Evolutionary conservation across 1,140 invertebrate genomes (phyloP), one percentile per base, ranked within the genome.

Genomic region (Ctenoplectra terminalis): DNA sequence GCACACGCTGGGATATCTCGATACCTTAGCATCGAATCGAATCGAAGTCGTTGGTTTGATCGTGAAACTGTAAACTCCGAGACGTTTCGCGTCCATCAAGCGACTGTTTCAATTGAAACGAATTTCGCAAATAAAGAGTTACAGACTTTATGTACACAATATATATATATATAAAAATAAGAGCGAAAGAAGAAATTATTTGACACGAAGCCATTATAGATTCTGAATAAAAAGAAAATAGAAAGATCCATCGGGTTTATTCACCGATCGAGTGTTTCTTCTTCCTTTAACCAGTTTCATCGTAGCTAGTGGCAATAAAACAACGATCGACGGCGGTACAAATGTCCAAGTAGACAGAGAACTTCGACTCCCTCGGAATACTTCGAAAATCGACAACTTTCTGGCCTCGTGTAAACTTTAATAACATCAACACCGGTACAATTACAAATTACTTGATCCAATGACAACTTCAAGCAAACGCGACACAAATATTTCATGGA

Each of bases 1-100:
- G 66, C 76, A 82, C 73, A 46, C 71, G 48, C 40, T n/a, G 54
- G 37, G 74, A 80, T 82, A 86, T 83, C 78, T 37, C 77, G 69
- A 37, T 81, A 78, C 71, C 78, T 81, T 81, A 70, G 48, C 71
- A 40, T 46, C 46, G 66, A 29, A 73, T 60, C 61, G 58, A 85
- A 67, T 34, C 54, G 67, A 37, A 31, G 31, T 52, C 40, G 56
- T 34, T 34, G 48, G 20, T 31, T 56, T 61, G 50, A 54, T 84
- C 70, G 76, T 56, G 46, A 76, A 72, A 75, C 71, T 52, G 37
- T 46, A 67, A 46, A 50, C 56, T 46, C 11, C 15, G 40, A 37
- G 50, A 40, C 37, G 64, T 52, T 56, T 23, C 40, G 20, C 8
- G 50, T 37, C 50, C 7, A 58, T 58, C 37, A 40, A 58, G 17